Percentiles rank a stretch among this genome's conserved stretches.
These are phyloP conservation scores for Pseudorhiza aurosa DNA, from an alignment of 30 jellyfish, hydroid and myxozoan genomes.

Conservation along the genomic window DNA sequence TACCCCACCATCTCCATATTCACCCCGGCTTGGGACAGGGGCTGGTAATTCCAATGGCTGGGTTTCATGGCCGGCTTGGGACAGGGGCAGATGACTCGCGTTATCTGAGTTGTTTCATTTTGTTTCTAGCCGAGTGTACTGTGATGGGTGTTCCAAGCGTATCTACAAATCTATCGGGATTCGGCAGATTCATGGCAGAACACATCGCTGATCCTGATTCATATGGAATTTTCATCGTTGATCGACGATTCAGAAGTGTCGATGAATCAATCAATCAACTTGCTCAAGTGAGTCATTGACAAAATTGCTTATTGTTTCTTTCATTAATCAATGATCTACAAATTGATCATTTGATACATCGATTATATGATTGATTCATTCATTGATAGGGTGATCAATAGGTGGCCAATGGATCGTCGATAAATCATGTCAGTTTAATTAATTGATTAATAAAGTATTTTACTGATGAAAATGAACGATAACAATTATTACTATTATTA, in stretches of 20 bases:
- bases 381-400: neutral
- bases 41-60: no score
- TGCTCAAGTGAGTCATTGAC: slow-evolving; percentile 73
- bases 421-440: no score
- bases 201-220: slow-evolving; percentile 95
- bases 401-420: no score
- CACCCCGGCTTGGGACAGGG: no score
- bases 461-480: no score
- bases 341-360: neutral
- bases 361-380: neutral
- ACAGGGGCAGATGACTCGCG: no score
- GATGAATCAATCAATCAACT: slow-evolving; percentile 86
- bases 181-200: slow-evolving; percentile 96
- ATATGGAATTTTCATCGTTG: slow-evolving; percentile 91
- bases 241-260: slow-evolving; percentile 73
- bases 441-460: neutral
- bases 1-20: no score
- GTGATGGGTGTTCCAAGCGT: slow-evolving; percentile 99
- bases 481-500: no score
- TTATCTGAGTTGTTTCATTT: no score
- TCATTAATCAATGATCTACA: neutral
- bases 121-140: slow-evolving; percentile 99
- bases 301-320: no score
- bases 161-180: slow-evolving; percentile 95
- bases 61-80: no score